A percentile compares a stretch with the other conserved stretches of the same genome.
Evolutionary conservation across 2,888 invertebrate genomes (phyloP).

Genomic region (Trachelus troglodyta): DNA sequence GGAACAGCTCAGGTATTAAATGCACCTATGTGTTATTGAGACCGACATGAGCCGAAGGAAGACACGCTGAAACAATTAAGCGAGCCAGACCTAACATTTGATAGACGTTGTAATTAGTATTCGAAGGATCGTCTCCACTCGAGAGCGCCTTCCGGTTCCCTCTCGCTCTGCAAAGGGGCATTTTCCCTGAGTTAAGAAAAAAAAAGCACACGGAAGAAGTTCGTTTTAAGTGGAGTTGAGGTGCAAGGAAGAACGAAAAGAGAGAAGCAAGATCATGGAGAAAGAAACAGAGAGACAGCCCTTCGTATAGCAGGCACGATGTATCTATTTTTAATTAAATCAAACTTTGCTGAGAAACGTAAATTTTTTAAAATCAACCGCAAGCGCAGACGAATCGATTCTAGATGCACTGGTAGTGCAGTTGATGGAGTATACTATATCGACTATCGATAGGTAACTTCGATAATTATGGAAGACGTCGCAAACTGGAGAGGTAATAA

Average conservation of each 20-base stretch:
- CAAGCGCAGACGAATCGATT: background rate
- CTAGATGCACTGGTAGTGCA: background rate
- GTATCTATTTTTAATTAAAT: slow-evolving; percentile 34
- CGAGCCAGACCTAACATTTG: background rate
- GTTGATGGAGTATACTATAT: background rate
- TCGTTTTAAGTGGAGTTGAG: too few species aligned
- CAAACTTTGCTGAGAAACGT: slow-evolving; percentile 19
- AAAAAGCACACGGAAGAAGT: background rate
- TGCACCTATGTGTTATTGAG: background rate
- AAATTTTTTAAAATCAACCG: background rate
- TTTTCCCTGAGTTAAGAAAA: background rate
- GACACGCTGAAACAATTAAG: background rate
- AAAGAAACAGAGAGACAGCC: background rate
- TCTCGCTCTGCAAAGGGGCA: background rate
- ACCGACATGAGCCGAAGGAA: background rate
- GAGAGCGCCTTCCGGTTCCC: background rate
- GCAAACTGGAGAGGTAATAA: background rate
- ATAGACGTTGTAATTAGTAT: background rate
- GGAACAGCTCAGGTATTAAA: background rate
- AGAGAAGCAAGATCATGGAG: too few species aligned
- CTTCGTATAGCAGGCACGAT: background rate
- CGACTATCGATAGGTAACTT: background rate
- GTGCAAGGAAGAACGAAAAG: background rate
- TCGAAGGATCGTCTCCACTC: background rate
- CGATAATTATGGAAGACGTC: background rate